Conservation (phyloP, 2,888 invertebrate genomes). For the Seira musarum region DNA sequence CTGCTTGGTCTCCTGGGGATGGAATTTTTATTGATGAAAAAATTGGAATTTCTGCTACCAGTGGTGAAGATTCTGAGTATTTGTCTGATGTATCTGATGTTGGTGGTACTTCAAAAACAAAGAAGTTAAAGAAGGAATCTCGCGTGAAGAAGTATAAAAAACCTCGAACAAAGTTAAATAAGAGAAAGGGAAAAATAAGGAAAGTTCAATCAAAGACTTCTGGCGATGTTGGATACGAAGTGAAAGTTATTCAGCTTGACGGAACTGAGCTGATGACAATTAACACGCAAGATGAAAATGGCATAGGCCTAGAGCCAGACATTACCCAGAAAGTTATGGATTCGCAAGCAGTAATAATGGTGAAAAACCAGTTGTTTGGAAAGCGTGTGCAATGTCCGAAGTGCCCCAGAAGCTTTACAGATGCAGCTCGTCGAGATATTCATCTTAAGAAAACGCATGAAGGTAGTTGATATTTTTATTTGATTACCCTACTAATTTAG, state of each 20-base stretch:
- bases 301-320: slow-evolving; percentile 45
- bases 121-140: slow-evolving; percentile 31
- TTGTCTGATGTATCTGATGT: slow-evolving; percentile 32
- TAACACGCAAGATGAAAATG: slow-evolving; percentile 44
- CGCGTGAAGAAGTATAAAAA: not conserved
- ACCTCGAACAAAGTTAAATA: not conserved
- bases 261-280: slow-evolving; percentile 53
- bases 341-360: slow-evolving; percentile 56
- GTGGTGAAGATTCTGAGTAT: slow-evolving; percentile 50
- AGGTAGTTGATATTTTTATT: slow-evolving; percentile 38
- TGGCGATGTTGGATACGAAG: slow-evolving; percentile 39
- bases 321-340: slow-evolving; percentile 56
- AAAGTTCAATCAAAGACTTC: slow-evolving; percentile 8
- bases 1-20: slow-evolving; percentile 51
- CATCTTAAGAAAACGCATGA: slow-evolving; percentile 59
- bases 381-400: slow-evolving; percentile 52
- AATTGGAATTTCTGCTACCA: slow-evolving; percentile 35
- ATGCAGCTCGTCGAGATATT: slow-evolving; percentile 39
- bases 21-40: slow-evolving; percentile 40
- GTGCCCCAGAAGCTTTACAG: slow-evolving; percentile 48
- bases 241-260: slow-evolving; percentile 52
- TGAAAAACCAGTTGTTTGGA: slow-evolving; percentile 51
- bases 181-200: not conserved
- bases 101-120: slow-evolving; percentile 23
- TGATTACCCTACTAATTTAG: not conserved